phyloP scores from a whole-genome alignment of 35 echinoderm and acorn worm species.

The Ophiothrix spiculata region DNA sequence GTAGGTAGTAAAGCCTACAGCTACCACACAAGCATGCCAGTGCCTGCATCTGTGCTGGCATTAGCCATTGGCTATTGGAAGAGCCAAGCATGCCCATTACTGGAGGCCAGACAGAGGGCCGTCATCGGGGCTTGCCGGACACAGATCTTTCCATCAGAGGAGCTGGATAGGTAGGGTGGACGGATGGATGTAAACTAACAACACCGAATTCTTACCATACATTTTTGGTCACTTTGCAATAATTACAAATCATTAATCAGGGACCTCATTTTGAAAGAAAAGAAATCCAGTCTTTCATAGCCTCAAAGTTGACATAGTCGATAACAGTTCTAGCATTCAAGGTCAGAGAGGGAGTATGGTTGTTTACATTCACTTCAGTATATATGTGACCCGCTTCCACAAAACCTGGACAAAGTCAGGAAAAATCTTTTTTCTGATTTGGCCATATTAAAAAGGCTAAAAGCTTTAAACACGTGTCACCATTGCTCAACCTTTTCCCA shows the following conservation, averaged over 20 bases:
- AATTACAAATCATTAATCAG: not conserved
- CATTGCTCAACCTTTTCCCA: too few relatives aligned
- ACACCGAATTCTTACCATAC: not conserved
- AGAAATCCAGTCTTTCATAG: too few relatives aligned
- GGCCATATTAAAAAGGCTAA: too few relatives aligned
- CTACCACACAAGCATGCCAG: constrained; percentile 33
- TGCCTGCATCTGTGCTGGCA: constrained; percentile 49
- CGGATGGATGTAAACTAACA: not conserved
- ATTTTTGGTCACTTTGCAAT: not conserved
- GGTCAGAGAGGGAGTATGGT: too few relatives aligned
- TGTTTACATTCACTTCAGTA: too few relatives aligned
- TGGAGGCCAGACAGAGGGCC: not conserved
- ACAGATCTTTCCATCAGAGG: not conserved
- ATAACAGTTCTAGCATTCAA: too few relatives aligned
- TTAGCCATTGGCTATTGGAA: constrained; percentile 59
- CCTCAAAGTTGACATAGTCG: too few relatives aligned
- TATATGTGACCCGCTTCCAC: too few relatives aligned
- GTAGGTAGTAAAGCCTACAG: not conserved
- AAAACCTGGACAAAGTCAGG: too few relatives aligned
- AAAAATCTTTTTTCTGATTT: too few relatives aligned
- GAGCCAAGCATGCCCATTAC: not conserved
- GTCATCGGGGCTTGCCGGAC: not conserved
- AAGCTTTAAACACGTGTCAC: too few relatives aligned
- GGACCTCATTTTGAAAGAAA: not conserved
- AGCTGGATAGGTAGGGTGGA: constrained; percentile 14